Base-by-base conservation (phyloP, 2,888 invertebrate species). In the Himalopsyche anomala region DNA sequence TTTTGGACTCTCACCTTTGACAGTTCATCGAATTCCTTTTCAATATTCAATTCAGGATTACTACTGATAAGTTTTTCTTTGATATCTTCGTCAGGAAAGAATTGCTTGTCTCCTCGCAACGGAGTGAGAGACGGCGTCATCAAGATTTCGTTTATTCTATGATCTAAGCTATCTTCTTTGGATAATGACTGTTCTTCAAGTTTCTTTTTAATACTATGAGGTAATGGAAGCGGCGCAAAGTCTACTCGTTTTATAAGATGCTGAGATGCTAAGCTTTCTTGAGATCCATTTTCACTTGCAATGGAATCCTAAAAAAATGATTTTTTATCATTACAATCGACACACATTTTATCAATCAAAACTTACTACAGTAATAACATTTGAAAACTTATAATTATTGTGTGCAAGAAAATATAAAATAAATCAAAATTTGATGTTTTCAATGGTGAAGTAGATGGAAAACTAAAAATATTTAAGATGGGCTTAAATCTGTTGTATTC, bases 11-110 rank as follows among this genome's bases (percentile, higher is more conserved):
- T 89, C 90, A 92, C 91, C 92, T 93, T 91, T 85, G 91, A 91
- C 89, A 94, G 91, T 89, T 92, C 89, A 89, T 94, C 91, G 89
- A 94, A 91, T 90, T 94, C 93, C 89, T 94, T 90, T 89, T 94
- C 93, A 0, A 93, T 89, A 86, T 91, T 91, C 84, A 90, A 90
- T 56, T 83, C 5, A 89, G 87, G 79, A 17, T 56, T 69, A 74
- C 45, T 55, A 51, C 80, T n/a, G 51, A 54, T 40, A 62, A 45
- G 38, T 54, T 87, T 80, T 45, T 81, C 80, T 40, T 85, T 83
- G 38, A 89, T 2, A 81, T 85, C 42, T 19, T 79, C 91, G 5
- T 87, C 85, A 15, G 83, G 54, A 40, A 87, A 87, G 85, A 88
- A 88, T 19, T 38, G 40, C 62, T 84, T 87, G 45, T 51, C 79